Evolutionary conservation across 2,797 vertebrate genomes (phyloP).

Genomic region (Brotula barbata): DNA sequence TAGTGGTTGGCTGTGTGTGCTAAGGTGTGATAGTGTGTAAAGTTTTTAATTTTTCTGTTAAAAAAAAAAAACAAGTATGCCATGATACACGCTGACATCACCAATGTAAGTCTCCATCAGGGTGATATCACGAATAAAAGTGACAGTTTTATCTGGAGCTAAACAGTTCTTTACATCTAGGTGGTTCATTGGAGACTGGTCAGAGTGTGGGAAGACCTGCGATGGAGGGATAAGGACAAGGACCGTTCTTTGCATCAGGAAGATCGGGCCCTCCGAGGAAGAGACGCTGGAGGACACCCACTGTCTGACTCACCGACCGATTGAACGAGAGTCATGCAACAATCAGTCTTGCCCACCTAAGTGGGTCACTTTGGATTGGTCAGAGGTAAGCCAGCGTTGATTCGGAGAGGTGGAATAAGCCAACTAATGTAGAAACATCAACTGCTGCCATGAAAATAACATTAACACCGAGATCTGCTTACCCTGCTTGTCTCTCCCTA

Average conservation of each 20-base stretch:
- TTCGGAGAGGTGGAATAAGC: no score
- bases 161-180: slow-evolving; percentile 66
- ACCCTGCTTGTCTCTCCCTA: slow-evolving; percentile 60
- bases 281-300: slow-evolving; percentile 90
- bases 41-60: no score
- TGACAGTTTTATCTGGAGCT: no score
- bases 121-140: no score
- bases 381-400: slow-evolving; percentile 83
- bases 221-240: slow-evolving; percentile 89
- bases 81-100: no score
- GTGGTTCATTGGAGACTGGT: slow-evolving; percentile 98
- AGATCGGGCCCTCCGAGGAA: slow-evolving; percentile 90
- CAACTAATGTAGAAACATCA: no score
- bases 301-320: slow-evolving; percentile 92
- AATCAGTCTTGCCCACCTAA: slow-evolving; percentile 97
- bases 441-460: no score
- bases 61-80: no score
- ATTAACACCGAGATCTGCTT: background rate
- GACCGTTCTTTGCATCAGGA: slow-evolving; percentile 92
- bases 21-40: no score
- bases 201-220: slow-evolving; percentile 94
- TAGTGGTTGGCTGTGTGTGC: no score
- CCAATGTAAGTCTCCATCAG: no score
- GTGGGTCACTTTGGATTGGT: slow-evolving; percentile 97
- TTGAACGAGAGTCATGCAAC: slow-evolving; percentile 94